A percentile compares a stretch with the other conserved stretches of the same genome.
Conservation (phyloP, 2,888 invertebrate genomes). For the Clepsis dumicolana region DNA sequence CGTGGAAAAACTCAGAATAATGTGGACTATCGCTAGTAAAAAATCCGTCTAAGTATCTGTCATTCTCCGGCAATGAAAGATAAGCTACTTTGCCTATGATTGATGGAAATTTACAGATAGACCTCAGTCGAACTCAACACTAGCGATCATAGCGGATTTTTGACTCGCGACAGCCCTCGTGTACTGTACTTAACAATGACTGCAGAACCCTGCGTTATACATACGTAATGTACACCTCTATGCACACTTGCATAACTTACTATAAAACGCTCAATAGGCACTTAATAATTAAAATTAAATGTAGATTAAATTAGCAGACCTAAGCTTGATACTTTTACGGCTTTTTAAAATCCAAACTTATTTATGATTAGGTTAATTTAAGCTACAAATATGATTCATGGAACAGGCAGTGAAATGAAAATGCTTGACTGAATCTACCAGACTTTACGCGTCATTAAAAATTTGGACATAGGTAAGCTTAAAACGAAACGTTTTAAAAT, state of each 20-base stretch:
- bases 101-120: too few relatives aligned
- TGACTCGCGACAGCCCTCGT: too few relatives aligned
- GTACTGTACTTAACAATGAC: too few relatives aligned
- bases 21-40: too few relatives aligned
- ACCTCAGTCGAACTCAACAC: too few relatives aligned
- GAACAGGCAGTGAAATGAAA: constrained; percentile 17
- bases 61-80: too few relatives aligned
- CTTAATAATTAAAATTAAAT: constrained; percentile 19
- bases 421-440: not conserved
- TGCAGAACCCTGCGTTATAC: not conserved
- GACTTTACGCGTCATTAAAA: not conserved
- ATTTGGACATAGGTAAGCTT: constrained; percentile 57
- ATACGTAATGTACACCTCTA: not conserved
- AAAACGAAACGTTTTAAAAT: constrained; percentile 55
- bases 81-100: too few relatives aligned
- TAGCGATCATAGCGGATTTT: too few relatives aligned
- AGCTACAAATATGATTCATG: not conserved
- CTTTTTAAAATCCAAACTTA: not conserved
- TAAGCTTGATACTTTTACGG: not conserved
- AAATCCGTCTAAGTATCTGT: too few relatives aligned
- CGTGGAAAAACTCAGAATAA: too few relatives aligned
- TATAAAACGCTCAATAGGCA: constrained; percentile 18
- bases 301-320: not conserved
- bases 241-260: not conserved
- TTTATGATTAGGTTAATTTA: not conserved